Conservation (phyloP, 2,113 vertebrate genomes). For the Fukomys damarensis region DNA sequence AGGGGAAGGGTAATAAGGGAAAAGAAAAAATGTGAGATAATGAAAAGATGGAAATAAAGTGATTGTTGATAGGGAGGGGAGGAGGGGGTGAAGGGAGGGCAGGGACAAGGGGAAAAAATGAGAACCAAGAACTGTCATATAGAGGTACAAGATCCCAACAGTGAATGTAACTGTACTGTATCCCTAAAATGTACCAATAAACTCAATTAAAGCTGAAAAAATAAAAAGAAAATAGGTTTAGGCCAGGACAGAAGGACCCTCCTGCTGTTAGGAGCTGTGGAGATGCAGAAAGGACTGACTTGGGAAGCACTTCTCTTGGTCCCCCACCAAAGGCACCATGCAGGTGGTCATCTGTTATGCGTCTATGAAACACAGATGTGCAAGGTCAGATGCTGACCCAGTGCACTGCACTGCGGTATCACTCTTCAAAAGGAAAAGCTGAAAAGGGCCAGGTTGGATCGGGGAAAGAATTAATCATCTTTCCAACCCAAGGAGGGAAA, state of each 20-base stretch:
- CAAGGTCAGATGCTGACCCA: slow-evolving; percentile 14
- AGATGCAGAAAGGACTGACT: background rate
- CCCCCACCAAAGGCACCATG: background rate
- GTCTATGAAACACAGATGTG: no score
- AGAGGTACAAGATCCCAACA: no score
- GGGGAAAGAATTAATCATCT: background rate
- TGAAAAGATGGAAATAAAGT: no score
- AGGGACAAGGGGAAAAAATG: no score
- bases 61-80: no score
- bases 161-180: no score
- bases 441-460: background rate
- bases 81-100: no score
- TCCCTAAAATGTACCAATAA: no score
- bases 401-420: background rate
- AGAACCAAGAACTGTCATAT: no score
- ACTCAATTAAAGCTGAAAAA: no score
- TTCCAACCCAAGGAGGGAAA: background rate
- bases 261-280: background rate
- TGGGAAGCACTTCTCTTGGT: background rate
- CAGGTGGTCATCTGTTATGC: background rate
- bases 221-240: background rate
- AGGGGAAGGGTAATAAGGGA: no score
- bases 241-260: background rate
- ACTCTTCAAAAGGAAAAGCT: slow-evolving; percentile 38
- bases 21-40: no score